Evolutionary conservation across 2,888 invertebrate genomes (phyloP), one percentile per base, ranked within the genome.

Genomic region (Nasonia oneida): DNA sequence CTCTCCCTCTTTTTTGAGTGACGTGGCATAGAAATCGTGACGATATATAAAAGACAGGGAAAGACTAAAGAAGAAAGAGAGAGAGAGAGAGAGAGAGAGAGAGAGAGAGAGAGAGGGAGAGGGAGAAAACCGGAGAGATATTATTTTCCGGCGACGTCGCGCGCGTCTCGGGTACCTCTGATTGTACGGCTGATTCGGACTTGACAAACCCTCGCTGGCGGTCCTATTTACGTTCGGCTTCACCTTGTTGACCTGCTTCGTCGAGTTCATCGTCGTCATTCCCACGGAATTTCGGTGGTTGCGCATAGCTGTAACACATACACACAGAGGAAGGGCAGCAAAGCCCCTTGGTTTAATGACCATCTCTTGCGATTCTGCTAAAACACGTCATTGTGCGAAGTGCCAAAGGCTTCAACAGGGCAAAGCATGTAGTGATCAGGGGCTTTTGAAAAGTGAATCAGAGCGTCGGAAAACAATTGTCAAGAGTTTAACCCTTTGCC

Each of bases 211-310:
- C 90, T 97, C 97, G 64, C 96, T 95, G 80, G 96, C 95, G 86
- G 95, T 95, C 93, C 97, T 95, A 92, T 96, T 97, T 87, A 97
- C 97, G 91, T 97, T 97, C 74, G 97, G 97, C 93, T 97, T 98
- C 91, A 97, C 97, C 94, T 97, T 97, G 94, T 97, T 97, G 93
- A 97, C 97, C 94, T 97, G 97, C 92, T 97, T 96, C 89, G 96
- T 96, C 71, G 96, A 97, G 93, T 97, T 97, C 93, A 96, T 95
- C 89, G 95, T 95, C 89, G 95, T 95, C 88, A 95, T 95, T 93
- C 96, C 95, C 84, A 96, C 95, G 88, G 96, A 96, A 92, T 95
- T 96, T 89, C 97, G 95, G 91, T 96, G 97, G 93, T 97, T 97
- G 88, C 97, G 97, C 93, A 97, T 96, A 93, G 97, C 97, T 97